Base-by-base conservation (phyloP, 2,797 vertebrate genomes). In the Apodemus agrarius region DNA sequence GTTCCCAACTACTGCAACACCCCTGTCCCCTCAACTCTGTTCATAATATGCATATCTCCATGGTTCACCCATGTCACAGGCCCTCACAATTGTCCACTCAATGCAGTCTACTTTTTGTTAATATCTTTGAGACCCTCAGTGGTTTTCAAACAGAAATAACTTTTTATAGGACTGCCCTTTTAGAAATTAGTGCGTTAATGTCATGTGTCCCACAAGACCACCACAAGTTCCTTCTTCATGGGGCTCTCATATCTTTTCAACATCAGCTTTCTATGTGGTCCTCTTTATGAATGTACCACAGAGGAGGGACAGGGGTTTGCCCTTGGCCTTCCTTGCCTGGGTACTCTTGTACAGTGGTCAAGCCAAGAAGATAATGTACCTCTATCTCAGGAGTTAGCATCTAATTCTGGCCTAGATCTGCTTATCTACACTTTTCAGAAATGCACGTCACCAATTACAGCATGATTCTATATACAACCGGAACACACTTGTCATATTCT, bases 161-260 rank as follows among this genome's bases (percentile, higher is more conserved):
- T 2, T 5, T 22, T 22, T 78, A 72, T 37, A 29, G 16, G 9
- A 26, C 67, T 29, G 1, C 10, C 40, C 54, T 76, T 80, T 19
- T 22, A 82, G 52, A 87, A 57, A 11, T 6, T 52, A 3, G 3
- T 3, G 34, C n/a, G 40, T 10, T 49, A 57, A 52, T 14, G 4
- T 22, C 57, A 3, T 24, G 12, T 72, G 59, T 87, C 34, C 12
- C 52, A 6, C 21, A 24, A 29, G 72, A 10, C 16, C 1, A 0
- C 31, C 40, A 3, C 19, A 3, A 0, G 61, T 31, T 31, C 13
- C 49, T 21, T 4, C 2, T 4, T 49, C 12, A 0, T 9, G 24
- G 34, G 12, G 16, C 3, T 43, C 19, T 49, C 11, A 13, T 4
- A 0, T 57, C 57, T 5, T 13, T 3, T 5, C 4, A n/a, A 22